Conservation (phyloP, 1,140 invertebrate species). For the Episyrphus balteatus region DNA sequence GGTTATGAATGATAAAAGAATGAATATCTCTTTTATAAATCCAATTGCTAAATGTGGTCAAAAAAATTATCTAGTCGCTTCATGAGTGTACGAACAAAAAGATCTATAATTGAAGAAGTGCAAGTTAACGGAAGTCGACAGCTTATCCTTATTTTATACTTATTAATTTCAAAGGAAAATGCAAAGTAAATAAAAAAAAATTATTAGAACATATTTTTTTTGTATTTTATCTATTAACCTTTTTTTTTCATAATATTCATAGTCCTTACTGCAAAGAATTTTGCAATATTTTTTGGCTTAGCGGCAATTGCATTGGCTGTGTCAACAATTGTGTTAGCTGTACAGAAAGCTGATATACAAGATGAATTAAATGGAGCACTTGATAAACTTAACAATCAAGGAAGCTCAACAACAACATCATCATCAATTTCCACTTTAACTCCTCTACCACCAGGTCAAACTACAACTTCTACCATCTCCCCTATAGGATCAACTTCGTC, state of each 20-base stretch:
- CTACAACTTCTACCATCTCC: slow-evolving; percentile 3
- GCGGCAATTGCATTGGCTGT: slow-evolving; percentile 35
- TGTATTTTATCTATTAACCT: too few species aligned
- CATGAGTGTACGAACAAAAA: too few species aligned
- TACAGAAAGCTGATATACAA: slow-evolving; percentile 24
- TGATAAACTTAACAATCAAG: slow-evolving; percentile 22
- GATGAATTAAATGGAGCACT: slow-evolving; percentile 27
- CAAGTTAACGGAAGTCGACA: too few species aligned
- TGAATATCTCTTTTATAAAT: too few species aligned
- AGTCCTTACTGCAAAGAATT: slow-evolving; percentile 26
- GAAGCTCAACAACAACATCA: not conserved
- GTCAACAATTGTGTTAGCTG: slow-evolving; percentile 37
- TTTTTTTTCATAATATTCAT: not conserved
- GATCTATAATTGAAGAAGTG: too few species aligned
- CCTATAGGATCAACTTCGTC: not conserved
- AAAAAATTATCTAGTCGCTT: too few species aligned
- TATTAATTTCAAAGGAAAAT: too few species aligned
- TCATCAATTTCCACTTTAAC: not conserved
- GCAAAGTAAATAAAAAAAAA: too few species aligned
- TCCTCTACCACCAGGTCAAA: not conserved
- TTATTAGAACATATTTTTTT: too few species aligned
- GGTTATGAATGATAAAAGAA: too few species aligned
- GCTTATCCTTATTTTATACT: too few species aligned
- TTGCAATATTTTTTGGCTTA: slow-evolving; percentile 26
- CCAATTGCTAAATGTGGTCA: too few species aligned